Evolutionary conservation across 1,140 invertebrate species (phyloP), one percentile per base, ranked within the genome.

Genomic region (Drosophila pachea): DNA sequence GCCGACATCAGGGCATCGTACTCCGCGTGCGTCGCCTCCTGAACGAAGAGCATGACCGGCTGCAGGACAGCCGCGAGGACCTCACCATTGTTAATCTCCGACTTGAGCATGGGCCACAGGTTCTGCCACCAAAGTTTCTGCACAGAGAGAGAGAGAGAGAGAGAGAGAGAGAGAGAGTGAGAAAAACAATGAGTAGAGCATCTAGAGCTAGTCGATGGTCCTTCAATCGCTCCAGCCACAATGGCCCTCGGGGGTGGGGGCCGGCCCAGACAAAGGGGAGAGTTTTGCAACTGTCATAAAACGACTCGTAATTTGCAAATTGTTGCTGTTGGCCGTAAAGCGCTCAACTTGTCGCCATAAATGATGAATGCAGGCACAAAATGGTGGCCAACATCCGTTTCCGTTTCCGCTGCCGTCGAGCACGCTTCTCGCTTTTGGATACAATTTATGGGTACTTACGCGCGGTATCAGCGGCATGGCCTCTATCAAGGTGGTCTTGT

Each of bases 61-160:
- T 97, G 94, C 33, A 99, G 91, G 4, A 97, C 97, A 0, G 96
- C 94, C 0, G 96, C 95, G 50, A 98, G 91, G 11, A 97, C 95
- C 86, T 98, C 97, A 55, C 94, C 93, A 35, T 93, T 94, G 79
- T 94, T 92, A 88, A 98, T 93, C 90, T 98, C 97, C 53, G 93
- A 91, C 83, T 96, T 93, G 49, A 99, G 91, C 83, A 94, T 94
- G 14, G 97, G 97, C 94, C 97, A 97, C 31, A 98, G 94, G 88
- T 97, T 95, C 89, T 96, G 95, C 91, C 97, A 98, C 93, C 97
- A 96, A 12, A 99, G 90, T 95, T 98, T 98, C 97, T 99, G 91
- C 42, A 92, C 7, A 43, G 4, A 43, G 7, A 91, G 31, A 43
- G 12, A 54, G 22, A 49, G 9, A 22, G 22, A 22, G 22, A 22